Evolutionary conservation across 2,888 invertebrate species (phyloP).

Genomic region (Tenthredo livida): DNA sequence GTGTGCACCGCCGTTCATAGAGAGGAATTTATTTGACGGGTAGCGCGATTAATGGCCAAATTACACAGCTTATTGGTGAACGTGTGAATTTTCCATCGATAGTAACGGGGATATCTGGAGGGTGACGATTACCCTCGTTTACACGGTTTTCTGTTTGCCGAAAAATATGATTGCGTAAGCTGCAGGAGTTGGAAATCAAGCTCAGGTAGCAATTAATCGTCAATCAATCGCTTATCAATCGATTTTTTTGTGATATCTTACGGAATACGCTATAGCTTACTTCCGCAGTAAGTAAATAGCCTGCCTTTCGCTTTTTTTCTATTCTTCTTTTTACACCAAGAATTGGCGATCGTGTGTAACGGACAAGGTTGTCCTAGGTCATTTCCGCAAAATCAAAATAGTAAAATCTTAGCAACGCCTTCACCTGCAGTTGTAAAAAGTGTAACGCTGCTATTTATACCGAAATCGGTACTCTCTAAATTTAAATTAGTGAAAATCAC

Average conservation of each 20-base stretch:
- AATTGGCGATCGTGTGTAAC: conserved; percentile 18
- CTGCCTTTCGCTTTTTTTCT: not conserved
- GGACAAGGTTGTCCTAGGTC: conserved; percentile 26
- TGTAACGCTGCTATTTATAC: not conserved
- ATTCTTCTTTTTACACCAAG: not conserved
- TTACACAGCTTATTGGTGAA: conserved; percentile 67
- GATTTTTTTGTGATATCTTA: not conserved
- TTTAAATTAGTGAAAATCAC: too few relatives aligned
- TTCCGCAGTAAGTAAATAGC: not conserved
- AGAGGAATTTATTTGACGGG: conserved; percentile 64
- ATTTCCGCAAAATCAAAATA: not conserved
- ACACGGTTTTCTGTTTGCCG: not conserved
- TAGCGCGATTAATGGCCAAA: conserved; percentile 67
- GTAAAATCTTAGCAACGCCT: conserved; percentile 38
- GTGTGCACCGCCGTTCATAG: conserved; percentile 56
- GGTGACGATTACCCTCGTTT: not conserved
- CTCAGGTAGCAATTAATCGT: not conserved
- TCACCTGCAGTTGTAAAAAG: not conserved
- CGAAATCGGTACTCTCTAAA: too few relatives aligned
- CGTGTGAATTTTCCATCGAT: conserved; percentile 47
- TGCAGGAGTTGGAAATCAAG: conserved; percentile 19
- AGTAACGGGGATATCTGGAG: not conserved
- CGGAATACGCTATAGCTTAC: not conserved
- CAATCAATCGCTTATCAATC: conserved; percentile 7
- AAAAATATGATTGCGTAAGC: conserved; percentile 59